These are phyloP conservation scores for Lasioglossum leucozonium DNA, from an alignment of 2,888 invertebrate species.

Conservation along the genomic window DNA sequence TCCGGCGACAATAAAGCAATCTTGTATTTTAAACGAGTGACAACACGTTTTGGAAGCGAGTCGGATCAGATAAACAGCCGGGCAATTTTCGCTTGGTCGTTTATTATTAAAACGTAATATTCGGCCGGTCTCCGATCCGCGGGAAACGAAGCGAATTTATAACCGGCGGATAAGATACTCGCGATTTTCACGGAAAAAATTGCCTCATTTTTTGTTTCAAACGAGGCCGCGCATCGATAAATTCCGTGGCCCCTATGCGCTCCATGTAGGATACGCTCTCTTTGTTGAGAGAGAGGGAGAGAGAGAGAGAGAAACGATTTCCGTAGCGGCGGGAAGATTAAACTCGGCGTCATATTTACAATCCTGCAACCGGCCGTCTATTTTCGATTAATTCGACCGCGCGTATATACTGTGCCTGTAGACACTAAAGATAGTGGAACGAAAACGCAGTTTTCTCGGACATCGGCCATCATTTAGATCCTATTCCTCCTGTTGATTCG, in stretches of 20 bases:
- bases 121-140: neutral
- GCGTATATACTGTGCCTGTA: neutral
- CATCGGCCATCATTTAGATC: no score
- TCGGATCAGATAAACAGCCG: neutral
- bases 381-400: constrained; percentile 10
- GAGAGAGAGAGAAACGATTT: neutral
- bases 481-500: no score
- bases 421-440: neutral
- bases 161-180: neutral
- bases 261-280: neutral
- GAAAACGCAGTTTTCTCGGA: neutral
- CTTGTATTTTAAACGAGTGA: constrained; percentile 10
- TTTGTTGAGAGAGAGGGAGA: neutral
- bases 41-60: neutral
- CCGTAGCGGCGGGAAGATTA: constrained; percentile 10
- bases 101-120: constrained; percentile 6
- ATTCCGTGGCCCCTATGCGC: neutral
- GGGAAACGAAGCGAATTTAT: neutral
- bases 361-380: constrained; percentile 1
- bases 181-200: neutral
- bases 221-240: constrained; percentile 3
- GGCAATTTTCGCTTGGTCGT: neutral
- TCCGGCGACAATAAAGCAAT: neutral
- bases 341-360: constrained; percentile 16
- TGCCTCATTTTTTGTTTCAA: neutral